phyloP scores from a whole-genome alignment of 2,888 invertebrate species.

The Stenodema calcarata region DNA sequence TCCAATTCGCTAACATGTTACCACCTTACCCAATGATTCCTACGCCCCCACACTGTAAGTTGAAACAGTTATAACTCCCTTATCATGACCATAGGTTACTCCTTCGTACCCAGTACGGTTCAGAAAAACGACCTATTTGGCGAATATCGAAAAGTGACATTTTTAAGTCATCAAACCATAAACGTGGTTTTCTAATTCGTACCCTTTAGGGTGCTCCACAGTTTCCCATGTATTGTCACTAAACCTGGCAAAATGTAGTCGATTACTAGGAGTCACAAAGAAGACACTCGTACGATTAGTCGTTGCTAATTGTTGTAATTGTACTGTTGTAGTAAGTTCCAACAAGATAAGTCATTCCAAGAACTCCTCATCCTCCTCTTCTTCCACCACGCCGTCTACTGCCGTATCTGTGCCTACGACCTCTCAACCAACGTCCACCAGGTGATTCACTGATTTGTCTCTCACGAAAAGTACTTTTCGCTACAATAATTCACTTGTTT shows the following conservation, averaged over 20 bases:
- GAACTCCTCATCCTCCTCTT: conserved; percentile 46
- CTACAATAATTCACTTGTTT: no score
- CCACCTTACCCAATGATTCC: conserved; percentile 56
- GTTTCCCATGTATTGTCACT: no score
- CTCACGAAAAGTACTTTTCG: no score
- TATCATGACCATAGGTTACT: background rate
- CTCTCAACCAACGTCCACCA: conserved; percentile 32
- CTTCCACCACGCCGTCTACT: conserved; percentile 43
- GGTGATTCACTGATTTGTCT: background rate
- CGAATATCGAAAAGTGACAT: no score
- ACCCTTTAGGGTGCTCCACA: no score
- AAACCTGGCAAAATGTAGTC: no score
- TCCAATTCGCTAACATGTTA: conserved; percentile 65
- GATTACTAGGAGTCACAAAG: no score
- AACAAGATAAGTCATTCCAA: conserved; percentile 51
- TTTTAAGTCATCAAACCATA: no score
- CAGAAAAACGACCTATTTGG: no score
- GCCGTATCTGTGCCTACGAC: conserved; percentile 38
- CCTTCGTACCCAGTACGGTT: no score
- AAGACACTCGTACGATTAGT: background rate
- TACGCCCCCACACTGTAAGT: conserved; percentile 48
- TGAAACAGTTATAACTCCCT: background rate
- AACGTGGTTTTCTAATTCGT: no score
- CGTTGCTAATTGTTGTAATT: background rate
- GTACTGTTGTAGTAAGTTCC: conserved; percentile 37